These are phyloP conservation scores for Chydorus sphaericus DNA, from an alignment of 2,888 invertebrate genomes.

Conservation along the genomic window DNA sequence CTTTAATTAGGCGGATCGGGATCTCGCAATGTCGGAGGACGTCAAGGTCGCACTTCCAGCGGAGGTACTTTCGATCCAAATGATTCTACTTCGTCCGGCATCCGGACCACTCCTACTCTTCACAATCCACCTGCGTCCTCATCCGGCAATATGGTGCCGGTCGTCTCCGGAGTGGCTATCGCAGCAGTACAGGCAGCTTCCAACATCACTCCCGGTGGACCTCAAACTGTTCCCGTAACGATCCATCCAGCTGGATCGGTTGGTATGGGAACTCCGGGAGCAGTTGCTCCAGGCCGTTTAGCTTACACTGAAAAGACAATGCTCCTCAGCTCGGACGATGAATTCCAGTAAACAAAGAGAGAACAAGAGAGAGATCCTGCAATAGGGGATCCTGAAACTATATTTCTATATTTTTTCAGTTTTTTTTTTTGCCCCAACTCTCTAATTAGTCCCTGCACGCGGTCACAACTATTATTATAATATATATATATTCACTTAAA, in stretches of 20 bases:
- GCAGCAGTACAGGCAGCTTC: conserved; percentile 9
- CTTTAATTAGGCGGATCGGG: neutral
- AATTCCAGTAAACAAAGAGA: conserved; percentile 51
- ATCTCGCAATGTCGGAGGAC: neutral
- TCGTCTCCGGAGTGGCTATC: neutral
- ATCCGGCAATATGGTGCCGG: too few species aligned
- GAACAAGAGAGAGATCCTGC: neutral
- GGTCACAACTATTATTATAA: too few species aligned
- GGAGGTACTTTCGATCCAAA: conserved; percentile 10
- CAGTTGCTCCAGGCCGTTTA: conserved; percentile 18
- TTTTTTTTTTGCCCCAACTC: too few species aligned
- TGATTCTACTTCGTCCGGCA: neutral
- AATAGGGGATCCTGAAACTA: neutral
- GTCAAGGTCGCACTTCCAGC: neutral
- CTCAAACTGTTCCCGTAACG: neutral
- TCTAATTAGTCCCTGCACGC: too few species aligned
- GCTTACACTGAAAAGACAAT: conserved; percentile 93
- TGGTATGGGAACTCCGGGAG: conserved; percentile 17
- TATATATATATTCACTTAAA: too few species aligned
- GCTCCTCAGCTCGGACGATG: conserved; percentile 88
- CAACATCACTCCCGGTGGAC: conserved; percentile 5
- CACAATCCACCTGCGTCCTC: neutral
- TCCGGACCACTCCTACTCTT: neutral
- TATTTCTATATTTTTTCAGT: neutral
- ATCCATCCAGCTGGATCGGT: too few species aligned